Percentiles rank a stretch among this genome's conserved stretches.
These are phyloP conservation scores for Parazoanthus atlanticus DNA, from an alignment of 92 coral and sea anemone species.

Conservation along the genomic window DNA sequence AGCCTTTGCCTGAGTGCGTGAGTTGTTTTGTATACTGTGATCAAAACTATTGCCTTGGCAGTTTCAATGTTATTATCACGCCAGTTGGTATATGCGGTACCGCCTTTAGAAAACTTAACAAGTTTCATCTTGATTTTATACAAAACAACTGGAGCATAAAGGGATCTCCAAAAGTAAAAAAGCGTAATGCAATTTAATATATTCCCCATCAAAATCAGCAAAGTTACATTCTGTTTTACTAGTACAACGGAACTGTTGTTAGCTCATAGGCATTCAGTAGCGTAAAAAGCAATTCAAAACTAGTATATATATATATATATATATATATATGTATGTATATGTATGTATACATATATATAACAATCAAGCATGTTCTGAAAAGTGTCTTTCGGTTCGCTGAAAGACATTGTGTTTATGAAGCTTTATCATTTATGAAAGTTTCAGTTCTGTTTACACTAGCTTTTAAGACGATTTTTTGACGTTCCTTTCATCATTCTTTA, in stretches of 20 bases:
- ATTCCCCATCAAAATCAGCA: too few relatives aligned
- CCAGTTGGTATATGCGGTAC: not conserved
- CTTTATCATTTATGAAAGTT: not conserved
- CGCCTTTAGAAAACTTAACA: not conserved
- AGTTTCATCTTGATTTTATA: not conserved
- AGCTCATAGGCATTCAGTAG: too few relatives aligned
- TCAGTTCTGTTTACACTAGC: constrained; percentile 5
- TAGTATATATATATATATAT: too few relatives aligned
- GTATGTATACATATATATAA: too few relatives aligned
- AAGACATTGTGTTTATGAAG: not conserved
- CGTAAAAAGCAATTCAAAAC: too few relatives aligned
- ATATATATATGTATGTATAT: too few relatives aligned
- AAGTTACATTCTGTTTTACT: too few relatives aligned
- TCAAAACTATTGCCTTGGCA: not conserved
- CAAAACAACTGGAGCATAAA: not conserved
- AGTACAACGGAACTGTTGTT: too few relatives aligned
- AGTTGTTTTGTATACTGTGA: not conserved
- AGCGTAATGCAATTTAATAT: too few relatives aligned
- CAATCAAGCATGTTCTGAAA: not conserved
- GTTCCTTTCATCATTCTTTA: not conserved
- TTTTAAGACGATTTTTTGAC: constrained; percentile 21
- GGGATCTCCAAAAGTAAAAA: too few relatives aligned
- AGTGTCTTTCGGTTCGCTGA: not conserved
- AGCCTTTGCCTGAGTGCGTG: too few relatives aligned
- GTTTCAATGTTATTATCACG: not conserved